A percentile compares a stretch with the other conserved stretches of the same genome.
Evolutionary conservation across 2,113 vertebrate species (phyloP).

Genomic region (Pomatostomus ruficeps): DNA sequence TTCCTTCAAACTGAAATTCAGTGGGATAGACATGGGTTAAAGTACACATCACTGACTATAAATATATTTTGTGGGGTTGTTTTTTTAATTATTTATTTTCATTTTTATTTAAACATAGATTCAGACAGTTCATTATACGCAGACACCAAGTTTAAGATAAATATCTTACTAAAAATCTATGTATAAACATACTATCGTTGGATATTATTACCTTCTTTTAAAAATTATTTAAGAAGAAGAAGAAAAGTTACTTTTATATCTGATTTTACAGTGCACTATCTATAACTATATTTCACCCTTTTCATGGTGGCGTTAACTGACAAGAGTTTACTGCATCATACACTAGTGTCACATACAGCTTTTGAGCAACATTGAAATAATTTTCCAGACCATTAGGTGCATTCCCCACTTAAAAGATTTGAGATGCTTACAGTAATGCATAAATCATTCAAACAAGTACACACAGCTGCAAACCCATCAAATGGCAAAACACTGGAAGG

Average conservation of each 20-base stretch:
- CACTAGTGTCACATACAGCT: background rate
- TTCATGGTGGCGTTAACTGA: background rate
- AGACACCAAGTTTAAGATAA: background rate
- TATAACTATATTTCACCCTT: background rate
- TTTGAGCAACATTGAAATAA: background rate
- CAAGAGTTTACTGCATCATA: background rate
- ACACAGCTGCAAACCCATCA: constrained; percentile 18
- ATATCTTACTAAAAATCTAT: background rate
- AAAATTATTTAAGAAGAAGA: background rate
- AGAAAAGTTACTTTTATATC: background rate
- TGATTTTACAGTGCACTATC: background rate
- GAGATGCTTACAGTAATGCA: background rate
- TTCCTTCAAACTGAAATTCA: background rate
- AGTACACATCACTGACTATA: background rate
- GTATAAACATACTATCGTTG: fast-evolving
- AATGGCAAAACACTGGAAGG: background rate
- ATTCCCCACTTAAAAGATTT: constrained; percentile 1
- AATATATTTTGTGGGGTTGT: background rate
- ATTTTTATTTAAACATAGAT: background rate
- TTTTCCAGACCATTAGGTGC: constrained; percentile 51
- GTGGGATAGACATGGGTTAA: background rate
- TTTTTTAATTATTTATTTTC: background rate
- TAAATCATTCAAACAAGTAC: constrained; percentile 21
- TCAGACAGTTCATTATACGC: background rate
- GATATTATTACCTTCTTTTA: background rate